Evolutionary conservation across 2,113 vertebrate genomes (phyloP), one percentile per base, ranked within the genome.

Genomic region (Hassar affinis): DNA sequence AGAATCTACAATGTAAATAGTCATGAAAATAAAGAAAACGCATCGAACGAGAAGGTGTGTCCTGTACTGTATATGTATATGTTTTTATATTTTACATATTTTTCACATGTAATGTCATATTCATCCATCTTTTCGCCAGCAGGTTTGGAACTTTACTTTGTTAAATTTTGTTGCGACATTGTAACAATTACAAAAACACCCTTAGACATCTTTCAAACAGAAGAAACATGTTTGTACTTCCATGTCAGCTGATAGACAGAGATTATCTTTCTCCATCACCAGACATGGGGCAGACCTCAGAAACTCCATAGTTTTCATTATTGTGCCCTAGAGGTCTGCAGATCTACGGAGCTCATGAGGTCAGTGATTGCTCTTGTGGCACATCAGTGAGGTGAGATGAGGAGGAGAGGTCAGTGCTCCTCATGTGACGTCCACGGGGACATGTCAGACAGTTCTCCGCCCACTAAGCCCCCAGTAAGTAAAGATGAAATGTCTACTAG

Each of bases 381-480:
- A 84, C 64, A 80, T 84, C 69, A 85, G 81, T 79, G 83, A 90
- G 88, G 76, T 84, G 79, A 84, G 90, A 64, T 91, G 88, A 85
- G 90, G 68, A 89, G 80, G 86, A 92, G 86, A 91, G 91, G 89
- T 94, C 92, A 94, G 89, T 77, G 92, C 93, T 91, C 85, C 88
- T 83, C 82, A 89, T 93, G 93, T 92, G 83, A 88, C 92, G 90
- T 79, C 91, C 88, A 79, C 66, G 87, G 88, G 91, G 92, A 91
- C 88, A 91, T 82, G 90, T 93, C 92, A 93, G 90, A 91, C 74
- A 91, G 89, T 93, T 93, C 80, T 92, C 90, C 87, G 88, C 7
- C 6, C 93, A 90, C 93, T 90, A 90, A 87, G 69, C 87, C 83
- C 86, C 84, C 90, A 90, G 95, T 96, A 95, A 95, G 93, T 92